Evolutionary conservation across 2,113 vertebrate genomes (phyloP).

Genomic region (Poeciliopsis occidentalis): DNA sequence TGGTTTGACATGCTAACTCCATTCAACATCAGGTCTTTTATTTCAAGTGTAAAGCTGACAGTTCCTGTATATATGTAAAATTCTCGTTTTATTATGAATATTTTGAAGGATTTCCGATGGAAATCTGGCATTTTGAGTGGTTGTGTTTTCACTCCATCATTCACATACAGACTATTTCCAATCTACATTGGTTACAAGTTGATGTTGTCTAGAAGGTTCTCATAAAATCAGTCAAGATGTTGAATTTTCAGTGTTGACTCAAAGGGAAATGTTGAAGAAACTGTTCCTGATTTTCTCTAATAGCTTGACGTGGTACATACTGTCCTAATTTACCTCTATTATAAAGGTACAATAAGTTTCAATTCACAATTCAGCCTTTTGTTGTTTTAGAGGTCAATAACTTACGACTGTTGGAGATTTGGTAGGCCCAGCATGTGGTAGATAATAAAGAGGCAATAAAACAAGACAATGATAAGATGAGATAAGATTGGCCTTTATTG

Average conservation of each 20-base stretch:
- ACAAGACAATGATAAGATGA: conserved; percentile 7
- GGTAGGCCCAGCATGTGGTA: neutral
- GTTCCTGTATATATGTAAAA: too few relatives aligned
- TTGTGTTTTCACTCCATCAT: too few relatives aligned
- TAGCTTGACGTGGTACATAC: neutral
- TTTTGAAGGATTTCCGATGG: too few relatives aligned
- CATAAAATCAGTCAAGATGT: neutral
- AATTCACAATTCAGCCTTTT: neutral
- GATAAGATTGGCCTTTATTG: conserved; percentile 10
- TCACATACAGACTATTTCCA: too few relatives aligned
- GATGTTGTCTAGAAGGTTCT: too few relatives aligned
- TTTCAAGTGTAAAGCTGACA: neutral
- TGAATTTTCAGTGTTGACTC: neutral
- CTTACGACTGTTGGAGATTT: neutral
- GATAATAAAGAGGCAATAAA: conserved; percentile 1
- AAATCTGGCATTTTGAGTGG: too few relatives aligned
- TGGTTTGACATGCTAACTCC: too few relatives aligned
- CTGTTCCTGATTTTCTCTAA: neutral
- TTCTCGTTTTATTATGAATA: neutral
- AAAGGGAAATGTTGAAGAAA: neutral
- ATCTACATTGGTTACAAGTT: too few relatives aligned
- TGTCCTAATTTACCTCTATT: neutral
- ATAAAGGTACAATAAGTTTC: neutral
- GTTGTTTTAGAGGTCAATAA: neutral
- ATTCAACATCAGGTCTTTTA: neutral